Evolutionary conservation across 1,140 invertebrate genomes (phyloP).

Genomic region (Trigoniulus corallinus): DNA sequence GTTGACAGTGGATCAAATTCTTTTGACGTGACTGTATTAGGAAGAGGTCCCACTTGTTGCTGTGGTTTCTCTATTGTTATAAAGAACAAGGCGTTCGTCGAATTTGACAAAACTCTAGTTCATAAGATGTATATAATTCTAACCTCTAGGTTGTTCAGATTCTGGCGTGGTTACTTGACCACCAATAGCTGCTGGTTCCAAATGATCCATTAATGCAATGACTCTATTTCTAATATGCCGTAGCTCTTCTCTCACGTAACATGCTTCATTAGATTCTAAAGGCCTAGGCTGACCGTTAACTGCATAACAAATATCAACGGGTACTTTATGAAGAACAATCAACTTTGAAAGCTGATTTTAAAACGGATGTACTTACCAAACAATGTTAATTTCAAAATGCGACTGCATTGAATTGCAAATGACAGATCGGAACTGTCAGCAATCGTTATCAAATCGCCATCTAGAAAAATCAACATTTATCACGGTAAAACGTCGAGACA

Average conservation of each 20-base stretch:
- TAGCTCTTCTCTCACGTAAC: slow-evolving; percentile 36
- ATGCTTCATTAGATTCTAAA: slow-evolving; percentile 25
- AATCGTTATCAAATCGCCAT: slow-evolving; percentile 56
- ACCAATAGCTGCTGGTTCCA: slow-evolving; percentile 21
- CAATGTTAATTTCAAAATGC: slow-evolving; percentile 46
- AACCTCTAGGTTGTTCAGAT: too few relatives aligned
- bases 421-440: slow-evolving; percentile 53
- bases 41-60: neutral
- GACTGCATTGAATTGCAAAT: slow-evolving; percentile 52
- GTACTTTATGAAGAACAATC: neutral
- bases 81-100: too few relatives aligned
- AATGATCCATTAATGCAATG: slow-evolving; percentile 36
- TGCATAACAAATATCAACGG: too few relatives aligned
- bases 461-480: slow-evolving; percentile 28
- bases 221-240: slow-evolving; percentile 39
- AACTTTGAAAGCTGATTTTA: neutral
- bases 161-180: too few relatives aligned
- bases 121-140: too few relatives aligned
- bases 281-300: slow-evolving; percentile 22
- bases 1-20: slow-evolving; percentile 15
- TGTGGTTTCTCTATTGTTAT: neutral
- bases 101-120: too few relatives aligned
- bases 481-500: too few relatives aligned
- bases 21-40: slow-evolving; percentile 11
- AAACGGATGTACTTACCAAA: slow-evolving; percentile 24